Percentiles rank a stretch among this genome's conserved stretches.
Conservation (phyloP, 1,140 invertebrate species). For the Drosophila bocqueti region DNA sequence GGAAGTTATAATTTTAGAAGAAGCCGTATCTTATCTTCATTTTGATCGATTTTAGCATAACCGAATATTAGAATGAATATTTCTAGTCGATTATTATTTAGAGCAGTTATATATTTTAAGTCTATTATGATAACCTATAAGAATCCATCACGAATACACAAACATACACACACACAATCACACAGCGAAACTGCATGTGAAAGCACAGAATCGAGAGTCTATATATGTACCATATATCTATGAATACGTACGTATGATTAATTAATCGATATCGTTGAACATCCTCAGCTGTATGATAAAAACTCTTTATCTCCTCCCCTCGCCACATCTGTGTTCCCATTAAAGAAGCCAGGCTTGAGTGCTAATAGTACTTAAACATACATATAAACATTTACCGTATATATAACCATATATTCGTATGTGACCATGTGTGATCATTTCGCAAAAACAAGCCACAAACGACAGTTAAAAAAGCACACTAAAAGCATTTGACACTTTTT, state of each 20-base stretch:
- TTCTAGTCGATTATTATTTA: constrained; percentile 31
- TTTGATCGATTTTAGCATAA: constrained; percentile 43
- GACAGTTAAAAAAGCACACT: constrained; percentile 29
- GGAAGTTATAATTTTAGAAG: constrained; percentile 22
- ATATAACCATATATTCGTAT: constrained; percentile 36
- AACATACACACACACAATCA: constrained; percentile 24
- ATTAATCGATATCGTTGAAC: constrained; percentile 55
- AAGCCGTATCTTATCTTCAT: constrained; percentile 18
- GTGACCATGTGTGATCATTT: constrained; percentile 52
- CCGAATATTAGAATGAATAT: constrained; percentile 22
- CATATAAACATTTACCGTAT: constrained; percentile 38
- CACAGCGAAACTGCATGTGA: constrained; percentile 59
- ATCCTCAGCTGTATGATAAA: constrained; percentile 62
- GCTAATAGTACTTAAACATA: constrained; percentile 53
- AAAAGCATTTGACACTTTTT: constrained; percentile 51
- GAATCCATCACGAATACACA: constrained; percentile 25
- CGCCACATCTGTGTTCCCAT: constrained; percentile 43
- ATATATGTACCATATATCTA: constrained; percentile 29
- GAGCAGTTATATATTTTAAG: constrained; percentile 49
- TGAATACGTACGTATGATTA: constrained; percentile 46
- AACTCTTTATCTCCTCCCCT: constrained; percentile 37
- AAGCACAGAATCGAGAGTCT: constrained; percentile 58
- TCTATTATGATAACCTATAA: constrained; percentile 57
- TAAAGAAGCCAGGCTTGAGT: constrained; percentile 50
- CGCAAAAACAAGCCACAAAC: constrained; percentile 12